Base-by-base conservation (phyloP, 1,140 invertebrate species). In the Samia ricini region DNA sequence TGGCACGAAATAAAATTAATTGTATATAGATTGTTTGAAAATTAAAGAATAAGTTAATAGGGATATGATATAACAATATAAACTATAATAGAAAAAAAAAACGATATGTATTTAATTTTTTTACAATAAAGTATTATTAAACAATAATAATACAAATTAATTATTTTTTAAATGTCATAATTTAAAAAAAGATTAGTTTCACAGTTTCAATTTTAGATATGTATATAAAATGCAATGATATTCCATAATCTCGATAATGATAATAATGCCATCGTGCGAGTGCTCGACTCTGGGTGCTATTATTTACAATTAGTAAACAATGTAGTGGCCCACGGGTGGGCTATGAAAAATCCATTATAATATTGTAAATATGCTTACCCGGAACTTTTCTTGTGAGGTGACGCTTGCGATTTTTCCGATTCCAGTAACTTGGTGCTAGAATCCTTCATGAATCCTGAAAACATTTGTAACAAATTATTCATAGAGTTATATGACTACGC, bases 381-480 rank as follows among this genome's bases (percentile, higher is more conserved):
- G 23, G 87, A 89, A 65, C 80, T 74, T 68, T 89, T 89, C 70
- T 89, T 89, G 71, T 89, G 85, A 51, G 84, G 84, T 36, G 87
- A 85, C 4, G 84, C 78, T 24, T 89, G 85, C 60, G 81, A 69
- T 64, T 87, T 88, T 65, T 89, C 87, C 2, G 87, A 85, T 61
- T 88, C 85, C 72, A 89, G 70, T 64, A 89, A 70, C 70, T 90
- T 88, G 51, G 81, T 74, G 71, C 77, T 88, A 29, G 87, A 85
- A 80, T 88, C 85, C 68, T 89, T 89, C 79, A 85, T 85, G 67
- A 83, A 83, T 66, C 83, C 87, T 89, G 72, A 22, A 84, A 75
- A 60, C 83, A 82, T 87, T 87, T 85, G 33, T 5, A 51, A 18
- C 0, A 54, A 8, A 8, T 0, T 54, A 23, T 23, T 22, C n/a